Evolutionary conservation across 2,888 invertebrate species (phyloP), one percentile per base, ranked within the genome.

Genomic region (Ophraella communa): DNA sequence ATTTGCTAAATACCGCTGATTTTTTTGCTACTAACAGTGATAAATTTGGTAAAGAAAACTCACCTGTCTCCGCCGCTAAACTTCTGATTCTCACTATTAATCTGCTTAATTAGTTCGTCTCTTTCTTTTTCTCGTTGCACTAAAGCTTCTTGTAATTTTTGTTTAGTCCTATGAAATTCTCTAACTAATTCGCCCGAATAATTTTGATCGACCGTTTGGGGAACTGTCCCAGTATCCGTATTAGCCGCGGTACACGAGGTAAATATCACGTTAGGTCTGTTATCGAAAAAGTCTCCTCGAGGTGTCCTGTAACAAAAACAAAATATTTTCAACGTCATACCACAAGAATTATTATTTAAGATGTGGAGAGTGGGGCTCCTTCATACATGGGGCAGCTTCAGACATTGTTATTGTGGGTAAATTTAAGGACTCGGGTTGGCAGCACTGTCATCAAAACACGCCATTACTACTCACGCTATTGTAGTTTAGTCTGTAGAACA

Each of bases 131-230:
- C 86, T 68, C 85, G 83, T 42, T 83, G 76, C 24, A 84, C 84
- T 69, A 87, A 78, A 30, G 86, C 84, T 70, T 87, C 87, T 75
- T 87, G 87, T 62, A 87, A 78, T 68, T 88, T 87, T 79, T 90
- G 90, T 76, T 91, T 91, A 75, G 91, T 90, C 71, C 89, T 88
- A 80, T 93, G 93, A 78, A 91, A 94, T 78, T 93, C 92, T 76
- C 91, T 91, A 74, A 92, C 86, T 63, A 93, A 82, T 77, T 93
- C 93, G 52, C 91, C 87, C 77, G 83, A 85, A 74, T 83, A 86
- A 66, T 85, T 85, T 59, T 84, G 84, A 64, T 85, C 85, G n/a
- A 52, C 14, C 5, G 20, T 47, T n/a, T 55, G 27, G 24, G 30
- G 18, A 18, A 20, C 47, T 76, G 68, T 73, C 18, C 35, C 49